phyloP scores from a whole-genome alignment of 2,797 vertebrate species.

The Lepus townsendii region DNA sequence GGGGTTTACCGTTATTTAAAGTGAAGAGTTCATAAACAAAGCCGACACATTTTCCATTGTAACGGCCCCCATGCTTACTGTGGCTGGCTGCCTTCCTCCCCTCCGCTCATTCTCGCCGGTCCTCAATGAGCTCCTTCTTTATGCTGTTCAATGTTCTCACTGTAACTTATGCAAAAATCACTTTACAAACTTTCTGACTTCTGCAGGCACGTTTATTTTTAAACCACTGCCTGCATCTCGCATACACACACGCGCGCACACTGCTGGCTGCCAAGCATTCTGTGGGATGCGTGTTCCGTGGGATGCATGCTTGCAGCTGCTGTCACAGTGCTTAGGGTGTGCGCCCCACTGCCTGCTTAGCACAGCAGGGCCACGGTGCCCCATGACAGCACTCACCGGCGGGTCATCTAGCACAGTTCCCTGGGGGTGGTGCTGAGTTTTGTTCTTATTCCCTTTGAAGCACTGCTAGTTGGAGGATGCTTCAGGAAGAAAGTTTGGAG shows the following conservation, averaged over 20 bases:
- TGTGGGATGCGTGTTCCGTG: no score
- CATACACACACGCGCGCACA: not conserved
- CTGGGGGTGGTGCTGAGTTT: not conserved
- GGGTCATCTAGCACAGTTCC: not conserved
- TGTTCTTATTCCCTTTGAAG: not conserved
- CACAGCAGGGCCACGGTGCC: accelerated
- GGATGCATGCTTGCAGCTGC: no score
- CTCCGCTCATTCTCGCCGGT: not conserved
- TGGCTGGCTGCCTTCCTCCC: not conserved
- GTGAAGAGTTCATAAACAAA: not conserved
- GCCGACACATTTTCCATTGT: not conserved
- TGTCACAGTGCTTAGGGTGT: accelerated
- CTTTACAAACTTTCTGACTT: constrained; percentile 7
- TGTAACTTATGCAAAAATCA: constrained; percentile 9
- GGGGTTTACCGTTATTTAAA: not conserved
- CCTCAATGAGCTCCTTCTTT: not conserved
- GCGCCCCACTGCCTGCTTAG: no score
- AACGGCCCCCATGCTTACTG: not conserved
- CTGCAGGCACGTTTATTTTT: not conserved
- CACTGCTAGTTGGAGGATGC: not conserved
- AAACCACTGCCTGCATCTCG: not conserved
- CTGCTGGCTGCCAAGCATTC: not conserved
- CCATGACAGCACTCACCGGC: not conserved
- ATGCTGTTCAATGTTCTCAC: not conserved
- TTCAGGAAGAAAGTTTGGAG: not conserved